Conservation (phyloP, 2,113 vertebrate genomes). For the Kryptolebias marmoratus region DNA sequence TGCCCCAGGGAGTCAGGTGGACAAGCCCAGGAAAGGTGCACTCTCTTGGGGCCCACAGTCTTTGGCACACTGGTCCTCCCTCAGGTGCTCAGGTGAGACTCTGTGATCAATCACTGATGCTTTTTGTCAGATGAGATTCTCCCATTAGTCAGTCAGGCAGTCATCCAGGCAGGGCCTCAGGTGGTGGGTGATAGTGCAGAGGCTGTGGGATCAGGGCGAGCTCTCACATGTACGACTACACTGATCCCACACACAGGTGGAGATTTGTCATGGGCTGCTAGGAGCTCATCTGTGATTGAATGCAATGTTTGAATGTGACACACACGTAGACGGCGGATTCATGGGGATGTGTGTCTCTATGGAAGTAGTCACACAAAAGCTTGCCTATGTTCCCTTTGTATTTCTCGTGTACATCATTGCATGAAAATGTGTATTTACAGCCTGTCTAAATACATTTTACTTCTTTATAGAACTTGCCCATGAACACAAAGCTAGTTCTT, state of each 20-base stretch:
- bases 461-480: constrained; percentile 22
- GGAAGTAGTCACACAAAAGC: neutral
- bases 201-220: constrained; percentile 71
- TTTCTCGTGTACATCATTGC: neutral
- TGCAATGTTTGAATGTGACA: constrained; percentile 57
- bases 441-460: neutral
- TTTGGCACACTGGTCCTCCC: constrained; percentile 61
- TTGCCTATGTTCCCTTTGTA: neutral
- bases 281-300: constrained; percentile 74
- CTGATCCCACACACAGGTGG: constrained; percentile 77
- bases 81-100: constrained; percentile 74
- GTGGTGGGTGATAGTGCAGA: constrained; percentile 71
- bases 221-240: constrained; percentile 75
- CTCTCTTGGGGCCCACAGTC: constrained; percentile 35
- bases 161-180: constrained; percentile 66
- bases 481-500: constrained; percentile 40
- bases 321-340: neutral
- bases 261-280: constrained; percentile 77
- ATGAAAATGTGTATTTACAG: neutral
- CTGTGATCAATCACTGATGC: constrained; percentile 71
- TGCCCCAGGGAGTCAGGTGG: constrained; percentile 74
- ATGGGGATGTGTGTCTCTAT: constrained; percentile 15
- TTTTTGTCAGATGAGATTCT: constrained; percentile 75
- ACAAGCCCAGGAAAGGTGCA: constrained; percentile 57
- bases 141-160: constrained; percentile 71